phyloP scores from a whole-genome alignment of 2,888 invertebrate genomes.

The Pseudanteris insignis region DNA sequence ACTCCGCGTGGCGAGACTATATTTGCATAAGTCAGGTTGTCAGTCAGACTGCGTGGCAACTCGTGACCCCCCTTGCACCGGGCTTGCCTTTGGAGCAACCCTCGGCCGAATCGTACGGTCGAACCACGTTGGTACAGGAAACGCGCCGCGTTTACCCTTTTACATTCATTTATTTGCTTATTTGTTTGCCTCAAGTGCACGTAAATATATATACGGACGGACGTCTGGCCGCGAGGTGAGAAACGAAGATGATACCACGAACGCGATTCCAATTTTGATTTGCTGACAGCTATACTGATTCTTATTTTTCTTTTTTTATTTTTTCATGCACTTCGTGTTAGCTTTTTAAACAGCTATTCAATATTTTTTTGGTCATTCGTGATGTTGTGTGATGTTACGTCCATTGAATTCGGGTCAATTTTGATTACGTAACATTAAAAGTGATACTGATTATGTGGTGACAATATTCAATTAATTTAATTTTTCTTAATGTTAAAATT shows the following conservation, averaged over 20 bases:
- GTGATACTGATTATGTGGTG: too few relatives aligned
- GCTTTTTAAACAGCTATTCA: too few relatives aligned
- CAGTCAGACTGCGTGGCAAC: conserved; percentile 65
- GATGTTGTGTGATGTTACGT: too few relatives aligned
- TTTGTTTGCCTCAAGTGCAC: conserved; percentile 31
- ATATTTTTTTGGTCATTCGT: too few relatives aligned
- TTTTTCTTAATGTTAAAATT: too few relatives aligned
- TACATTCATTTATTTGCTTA: conserved; percentile 41
- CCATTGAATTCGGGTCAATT: too few relatives aligned
- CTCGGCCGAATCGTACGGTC: conserved; percentile 19
- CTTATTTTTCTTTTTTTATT: too few relatives aligned
- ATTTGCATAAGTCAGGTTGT: conserved; percentile 67
- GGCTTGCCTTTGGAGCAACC: conserved; percentile 44
- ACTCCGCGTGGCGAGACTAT: conserved; percentile 48
- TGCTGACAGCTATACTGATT: conserved; percentile 9
- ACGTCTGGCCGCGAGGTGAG: conserved; percentile 39
- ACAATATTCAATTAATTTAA: too few relatives aligned
- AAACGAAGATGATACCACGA: conserved; percentile 37
- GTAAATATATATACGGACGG: conserved; percentile 14
- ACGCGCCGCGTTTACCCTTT: conserved; percentile 43
- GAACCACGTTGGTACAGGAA: conserved; percentile 22
- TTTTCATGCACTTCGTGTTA: too few relatives aligned
- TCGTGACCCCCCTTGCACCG: conserved; percentile 55
- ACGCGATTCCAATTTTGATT: conserved; percentile 25
- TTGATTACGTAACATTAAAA: too few relatives aligned